Conservation (phyloP, 2,797 vertebrate species). For the Muraenolepis orangiensis region DNA sequence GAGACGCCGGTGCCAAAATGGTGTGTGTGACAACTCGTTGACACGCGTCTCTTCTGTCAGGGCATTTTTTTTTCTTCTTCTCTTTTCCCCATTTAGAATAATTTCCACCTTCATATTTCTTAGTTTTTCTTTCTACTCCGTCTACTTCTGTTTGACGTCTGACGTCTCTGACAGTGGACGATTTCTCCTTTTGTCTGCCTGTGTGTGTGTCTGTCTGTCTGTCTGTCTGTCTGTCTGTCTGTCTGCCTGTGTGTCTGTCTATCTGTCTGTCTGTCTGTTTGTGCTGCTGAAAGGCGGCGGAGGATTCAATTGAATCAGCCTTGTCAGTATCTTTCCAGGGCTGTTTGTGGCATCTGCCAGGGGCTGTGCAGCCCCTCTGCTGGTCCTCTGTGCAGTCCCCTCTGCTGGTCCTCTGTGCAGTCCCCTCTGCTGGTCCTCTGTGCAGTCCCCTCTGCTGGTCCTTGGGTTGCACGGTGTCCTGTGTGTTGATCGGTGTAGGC, state of each 20-base stretch:
- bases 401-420: too few relatives aligned
- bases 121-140: neutral
- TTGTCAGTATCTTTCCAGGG: conserved; percentile 42
- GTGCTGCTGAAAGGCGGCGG: neutral
- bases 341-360: conserved; percentile 48
- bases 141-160: neutral
- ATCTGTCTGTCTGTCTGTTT: too few relatives aligned
- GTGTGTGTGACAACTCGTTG: neutral
- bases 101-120: too few relatives aligned
- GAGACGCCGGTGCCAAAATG: neutral
- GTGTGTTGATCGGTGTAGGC: conserved; percentile 11
- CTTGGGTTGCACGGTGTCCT: conserved; percentile 23
- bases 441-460: conserved; percentile 34
- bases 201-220: too few relatives aligned
- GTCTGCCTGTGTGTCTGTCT: too few relatives aligned
- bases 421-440: conserved; percentile 25
- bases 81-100: too few relatives aligned
- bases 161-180: neutral
- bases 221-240: too few relatives aligned
- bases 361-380: too few relatives aligned
- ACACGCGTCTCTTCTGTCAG: neutral
- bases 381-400: too few relatives aligned
- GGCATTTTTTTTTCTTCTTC: neutral
- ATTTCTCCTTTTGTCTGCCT: neutral
- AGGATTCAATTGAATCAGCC: conserved; percentile 55